These are phyloP conservation scores for Gymnodraco acuticeps DNA, from an alignment of 2,797 vertebrate genomes.

Conservation along the genomic window DNA sequence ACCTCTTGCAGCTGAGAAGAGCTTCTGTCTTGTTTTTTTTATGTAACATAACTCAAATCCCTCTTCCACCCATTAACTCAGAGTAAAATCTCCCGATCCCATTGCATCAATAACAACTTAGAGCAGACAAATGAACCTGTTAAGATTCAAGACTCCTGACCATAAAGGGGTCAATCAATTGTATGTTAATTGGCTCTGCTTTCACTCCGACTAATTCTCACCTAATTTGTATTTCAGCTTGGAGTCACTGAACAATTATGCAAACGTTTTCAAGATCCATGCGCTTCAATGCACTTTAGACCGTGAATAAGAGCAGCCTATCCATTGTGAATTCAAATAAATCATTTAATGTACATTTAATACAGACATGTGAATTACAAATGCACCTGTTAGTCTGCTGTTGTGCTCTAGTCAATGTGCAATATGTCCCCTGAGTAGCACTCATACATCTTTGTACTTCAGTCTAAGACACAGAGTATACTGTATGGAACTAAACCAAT, in stretches of 20 bases:
- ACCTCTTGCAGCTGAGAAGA: constrained; percentile 39
- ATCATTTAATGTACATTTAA: constrained; percentile 46
- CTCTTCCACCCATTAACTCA: constrained; percentile 57
- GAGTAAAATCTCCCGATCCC: constrained; percentile 45
- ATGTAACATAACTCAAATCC: constrained; percentile 62
- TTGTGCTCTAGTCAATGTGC: constrained; percentile 29
- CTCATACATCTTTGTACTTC: constrained; percentile 37
- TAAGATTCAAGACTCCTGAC: constrained; percentile 52
- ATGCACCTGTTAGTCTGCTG: constrained; percentile 31
- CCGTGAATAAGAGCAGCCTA: constrained; percentile 24
- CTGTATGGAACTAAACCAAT: constrained; percentile 62
- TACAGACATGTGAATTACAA: constrained; percentile 39
- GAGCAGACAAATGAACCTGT: constrained; percentile 69
- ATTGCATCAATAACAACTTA: constrained; percentile 64
- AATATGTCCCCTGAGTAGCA: constrained; percentile 14
- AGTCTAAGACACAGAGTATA: constrained; percentile 36
- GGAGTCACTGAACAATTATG: constrained; percentile 50
- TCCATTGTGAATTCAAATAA: constrained; percentile 42
- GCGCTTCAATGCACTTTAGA: constrained; percentile 40
- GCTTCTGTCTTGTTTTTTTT: constrained; percentile 48
- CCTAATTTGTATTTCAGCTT: constrained; percentile 59
- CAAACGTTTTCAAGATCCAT: constrained; percentile 43
- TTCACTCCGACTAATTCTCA: constrained; percentile 59
- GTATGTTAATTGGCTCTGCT: constrained; percentile 54
- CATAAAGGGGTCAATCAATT: constrained; percentile 64